Conservation (phyloP, 2,888 invertebrate genomes). For the Oscheius sp. region DNA sequence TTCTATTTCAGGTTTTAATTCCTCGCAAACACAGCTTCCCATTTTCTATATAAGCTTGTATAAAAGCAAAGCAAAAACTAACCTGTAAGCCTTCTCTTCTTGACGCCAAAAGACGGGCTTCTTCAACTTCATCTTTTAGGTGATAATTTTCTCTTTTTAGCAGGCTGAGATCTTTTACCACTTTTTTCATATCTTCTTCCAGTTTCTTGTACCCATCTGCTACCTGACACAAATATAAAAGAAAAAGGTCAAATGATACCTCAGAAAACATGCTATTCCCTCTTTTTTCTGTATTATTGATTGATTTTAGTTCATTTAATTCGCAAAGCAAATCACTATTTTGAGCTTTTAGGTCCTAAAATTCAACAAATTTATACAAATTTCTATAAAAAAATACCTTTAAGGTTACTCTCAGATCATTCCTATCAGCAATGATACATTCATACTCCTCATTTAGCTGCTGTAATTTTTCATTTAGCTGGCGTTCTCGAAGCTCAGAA, state of each 20-base stretch:
- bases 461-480: background rate
- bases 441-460: background rate
- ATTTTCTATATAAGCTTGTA: background rate
- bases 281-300: background rate
- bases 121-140: constrained; percentile 7
- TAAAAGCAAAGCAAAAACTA: background rate
- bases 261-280: constrained; percentile 13
- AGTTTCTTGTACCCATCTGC: constrained; percentile 1
- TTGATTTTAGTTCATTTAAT: background rate
- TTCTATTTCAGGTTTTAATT: constrained; percentile 2
- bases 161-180: background rate
- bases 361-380: background rate
- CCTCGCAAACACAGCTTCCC: constrained; percentile 7
- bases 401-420: background rate
- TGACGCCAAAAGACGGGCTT: background rate
- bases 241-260: background rate
- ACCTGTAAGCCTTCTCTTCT: background rate
- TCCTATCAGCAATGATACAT: too few species aligned
- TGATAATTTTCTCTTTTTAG: constrained; percentile 4
- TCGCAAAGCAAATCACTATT: background rate
- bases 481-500: background rate
- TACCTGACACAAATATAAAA: background rate
- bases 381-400: background rate
- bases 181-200: background rate
- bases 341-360: background rate